phyloP scores from a whole-genome alignment of 2,888 invertebrate genomes.

The Oscheius sp. region DNA sequence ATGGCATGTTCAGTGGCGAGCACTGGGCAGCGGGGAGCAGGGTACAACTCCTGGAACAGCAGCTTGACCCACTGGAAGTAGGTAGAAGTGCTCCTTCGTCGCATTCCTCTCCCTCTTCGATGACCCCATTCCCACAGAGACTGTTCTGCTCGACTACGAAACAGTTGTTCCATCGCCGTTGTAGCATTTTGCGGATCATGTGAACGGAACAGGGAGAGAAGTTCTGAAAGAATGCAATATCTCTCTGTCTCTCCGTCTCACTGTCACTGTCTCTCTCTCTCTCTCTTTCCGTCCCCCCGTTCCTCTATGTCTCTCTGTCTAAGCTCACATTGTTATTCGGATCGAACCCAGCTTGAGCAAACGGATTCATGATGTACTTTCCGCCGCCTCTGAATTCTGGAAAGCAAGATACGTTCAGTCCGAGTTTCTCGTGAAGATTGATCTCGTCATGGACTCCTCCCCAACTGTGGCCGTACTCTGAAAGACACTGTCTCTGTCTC shows the following conservation, averaged over 20 bases:
- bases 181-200: conserved; percentile 42
- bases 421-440: conserved; percentile 1
- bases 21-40: conserved; percentile 55
- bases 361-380: conserved; percentile 45
- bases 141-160: conserved; percentile 82
- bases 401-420: conserved; percentile 38
- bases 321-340: conserved; percentile 47
- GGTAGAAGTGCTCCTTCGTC: conserved; percentile 89
- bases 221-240: conserved; percentile 22
- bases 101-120: conserved; percentile 95
- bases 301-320: too few relatives aligned
- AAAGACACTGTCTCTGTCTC: background rate
- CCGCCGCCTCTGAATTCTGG: conserved; percentile 43
- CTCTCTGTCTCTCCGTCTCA: too few relatives aligned
- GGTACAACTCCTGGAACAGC: conserved; percentile 47
- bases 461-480: conserved; percentile 54
- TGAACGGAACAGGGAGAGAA: conserved; percentile 54
- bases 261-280: too few relatives aligned
- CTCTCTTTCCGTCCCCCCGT: too few relatives aligned
- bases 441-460: conserved; percentile 41
- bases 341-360: conserved; percentile 48
- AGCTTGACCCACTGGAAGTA: conserved; percentile 22
- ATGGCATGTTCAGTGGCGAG: conserved; percentile 95
- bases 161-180: conserved; percentile 34
- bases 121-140: conserved; percentile 93